These are phyloP conservation scores for Teinopalpus imperialis DNA, from an alignment of 2,888 invertebrate genomes.

Conservation along the genomic window DNA sequence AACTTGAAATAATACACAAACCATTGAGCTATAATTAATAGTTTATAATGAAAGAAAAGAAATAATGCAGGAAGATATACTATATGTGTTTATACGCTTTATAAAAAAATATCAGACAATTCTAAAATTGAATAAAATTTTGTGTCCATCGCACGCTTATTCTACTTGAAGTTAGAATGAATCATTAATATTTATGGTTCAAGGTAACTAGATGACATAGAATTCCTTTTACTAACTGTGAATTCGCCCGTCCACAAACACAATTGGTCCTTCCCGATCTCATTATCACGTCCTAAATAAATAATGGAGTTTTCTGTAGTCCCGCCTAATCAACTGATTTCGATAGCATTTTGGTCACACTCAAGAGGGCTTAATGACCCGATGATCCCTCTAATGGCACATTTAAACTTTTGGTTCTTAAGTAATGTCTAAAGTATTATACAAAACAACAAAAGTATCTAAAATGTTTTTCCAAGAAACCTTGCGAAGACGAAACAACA, in stretches of 20 bases:
- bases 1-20: too few species aligned
- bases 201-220: background rate
- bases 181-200: conserved; percentile 6
- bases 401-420: conserved; percentile 11
- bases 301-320: conserved; percentile 17
- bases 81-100: too few species aligned
- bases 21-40: too few species aligned
- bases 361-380: conserved; percentile 12
- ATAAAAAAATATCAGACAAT: too few species aligned
- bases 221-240: conserved; percentile 9
- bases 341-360: conserved; percentile 13
- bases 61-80: too few species aligned
- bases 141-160: too few species aligned
- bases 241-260: background rate
- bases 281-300: conserved; percentile 21
- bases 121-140: too few species aligned
- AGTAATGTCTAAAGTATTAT: conserved; percentile 13
- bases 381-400: conserved; percentile 14
- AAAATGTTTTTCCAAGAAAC: too few species aligned
- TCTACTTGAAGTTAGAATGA: background rate
- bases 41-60: too few species aligned
- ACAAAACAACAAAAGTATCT: conserved; percentile 3
- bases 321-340: conserved; percentile 18
- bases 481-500: too few species aligned
- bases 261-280: conserved; percentile 13